Evolutionary conservation across 2,888 invertebrate species (phyloP).

Genomic region (Leucophenga maculata): DNA sequence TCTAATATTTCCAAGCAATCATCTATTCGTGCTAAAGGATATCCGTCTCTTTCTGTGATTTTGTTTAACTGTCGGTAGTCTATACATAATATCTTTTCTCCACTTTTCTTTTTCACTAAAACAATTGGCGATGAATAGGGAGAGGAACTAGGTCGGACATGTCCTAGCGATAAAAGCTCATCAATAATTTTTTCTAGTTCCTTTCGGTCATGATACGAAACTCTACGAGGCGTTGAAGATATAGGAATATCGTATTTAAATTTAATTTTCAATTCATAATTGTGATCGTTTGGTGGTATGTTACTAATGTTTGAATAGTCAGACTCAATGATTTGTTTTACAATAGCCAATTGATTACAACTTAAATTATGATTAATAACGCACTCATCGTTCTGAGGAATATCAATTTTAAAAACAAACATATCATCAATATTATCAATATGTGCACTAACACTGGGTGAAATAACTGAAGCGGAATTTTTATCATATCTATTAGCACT

Average conservation of each 20-base stretch:
- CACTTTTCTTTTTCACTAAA: constrained; percentile 32
- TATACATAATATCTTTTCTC: constrained; percentile 23
- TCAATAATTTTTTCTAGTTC: constrained; percentile 23
- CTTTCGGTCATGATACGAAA: constrained; percentile 4
- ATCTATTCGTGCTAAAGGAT: neutral
- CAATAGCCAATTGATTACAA: neutral
- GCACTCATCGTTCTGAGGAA: too few species aligned
- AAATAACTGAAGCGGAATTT: too few species aligned
- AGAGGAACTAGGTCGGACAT: constrained; percentile 27
- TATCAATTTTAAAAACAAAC: too few species aligned
- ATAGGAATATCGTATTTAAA: constrained; percentile 25
- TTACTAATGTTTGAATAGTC: neutral
- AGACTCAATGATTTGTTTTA: too few species aligned
- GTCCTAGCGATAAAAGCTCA: constrained; percentile 14
- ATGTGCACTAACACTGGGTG: too few species aligned
- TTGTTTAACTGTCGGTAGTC: constrained; percentile 30
- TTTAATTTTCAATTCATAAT: constrained; percentile 29
- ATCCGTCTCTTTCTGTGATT: constrained; percentile 23
- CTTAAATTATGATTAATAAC: too few species aligned
- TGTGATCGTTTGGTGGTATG: neutral
- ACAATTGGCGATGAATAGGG: constrained; percentile 33
- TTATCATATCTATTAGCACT: too few species aligned
- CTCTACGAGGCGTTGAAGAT: constrained; percentile 15
- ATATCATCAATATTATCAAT: too few species aligned
- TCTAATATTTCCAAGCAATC: constrained; percentile 18